Evolutionary conservation across 2,888 invertebrate species (phyloP).

Genomic region (Tigriopus californicus): DNA sequence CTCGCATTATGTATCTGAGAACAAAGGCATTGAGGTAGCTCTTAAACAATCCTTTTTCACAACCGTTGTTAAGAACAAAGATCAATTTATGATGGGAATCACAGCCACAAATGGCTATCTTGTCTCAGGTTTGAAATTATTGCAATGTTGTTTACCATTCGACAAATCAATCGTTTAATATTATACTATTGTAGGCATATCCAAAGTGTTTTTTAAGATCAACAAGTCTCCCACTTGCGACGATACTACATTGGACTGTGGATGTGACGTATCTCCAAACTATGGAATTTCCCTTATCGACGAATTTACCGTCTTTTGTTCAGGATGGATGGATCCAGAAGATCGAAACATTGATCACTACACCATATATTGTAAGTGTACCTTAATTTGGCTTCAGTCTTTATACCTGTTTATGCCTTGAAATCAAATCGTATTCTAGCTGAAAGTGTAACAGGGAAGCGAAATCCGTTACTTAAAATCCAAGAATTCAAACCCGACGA

Average conservation of each 20-base stretch:
- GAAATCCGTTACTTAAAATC: background rate
- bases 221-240: background rate
- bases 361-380: background rate
- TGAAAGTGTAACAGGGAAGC: background rate
- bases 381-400: too few species aligned
- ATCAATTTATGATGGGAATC: too few species aligned
- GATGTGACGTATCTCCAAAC: background rate
- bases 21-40: background rate
- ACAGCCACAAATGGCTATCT: too few species aligned
- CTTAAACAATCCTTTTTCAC: background rate
- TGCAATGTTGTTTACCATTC: too few species aligned
- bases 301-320: background rate
- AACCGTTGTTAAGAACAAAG: too few species aligned
- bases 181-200: background rate
- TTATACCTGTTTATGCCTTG: too few species aligned
- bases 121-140: too few species aligned
- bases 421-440: background rate
- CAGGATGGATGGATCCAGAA: slow-evolving; percentile 11
- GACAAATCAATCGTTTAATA: too few species aligned
- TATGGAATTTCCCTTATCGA: background rate
- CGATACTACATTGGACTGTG: background rate
- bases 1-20: background rate
- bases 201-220: background rate
- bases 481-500: background rate
- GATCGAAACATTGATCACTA: background rate